phyloP scores from a whole-genome alignment of 2,797 vertebrate species.

The Bradypus variegatus region DNA sequence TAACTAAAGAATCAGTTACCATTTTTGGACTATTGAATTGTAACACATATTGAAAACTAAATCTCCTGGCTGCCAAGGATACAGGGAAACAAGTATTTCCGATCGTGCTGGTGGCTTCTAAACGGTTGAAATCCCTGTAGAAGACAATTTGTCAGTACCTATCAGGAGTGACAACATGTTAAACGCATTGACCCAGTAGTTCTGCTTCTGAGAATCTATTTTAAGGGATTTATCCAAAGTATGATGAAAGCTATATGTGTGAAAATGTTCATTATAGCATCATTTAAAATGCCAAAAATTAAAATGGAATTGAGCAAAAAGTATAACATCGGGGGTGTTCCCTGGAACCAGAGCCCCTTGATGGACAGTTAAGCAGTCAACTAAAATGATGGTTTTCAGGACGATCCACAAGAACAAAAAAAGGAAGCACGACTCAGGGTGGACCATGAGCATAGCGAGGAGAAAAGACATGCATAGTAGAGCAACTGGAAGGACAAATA shows the following conservation, averaged over 20 bases:
- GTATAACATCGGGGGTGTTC: background rate
- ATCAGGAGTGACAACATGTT: slow-evolving; percentile 30
- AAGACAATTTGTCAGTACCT: slow-evolving; percentile 42
- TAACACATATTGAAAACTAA: background rate
- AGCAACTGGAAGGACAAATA: background rate
- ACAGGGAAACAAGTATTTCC: background rate
- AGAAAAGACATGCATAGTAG: accelerated
- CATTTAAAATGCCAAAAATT: slow-evolving; percentile 45
- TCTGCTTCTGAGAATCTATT: slow-evolving; percentile 40
- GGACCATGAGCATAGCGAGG: background rate
- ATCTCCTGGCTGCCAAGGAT: background rate
- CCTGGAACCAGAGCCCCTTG: background rate
- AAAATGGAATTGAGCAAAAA: background rate
- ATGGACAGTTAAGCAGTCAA: background rate
- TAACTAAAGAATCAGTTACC: background rate
- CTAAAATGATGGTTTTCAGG: background rate
- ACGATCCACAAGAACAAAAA: background rate
- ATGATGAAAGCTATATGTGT: background rate
- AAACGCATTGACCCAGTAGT: slow-evolving; percentile 32
- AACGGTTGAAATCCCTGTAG: background rate
- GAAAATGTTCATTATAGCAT: slow-evolving; percentile 40
- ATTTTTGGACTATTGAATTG: background rate
- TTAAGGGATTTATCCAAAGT: slow-evolving; percentile 40
- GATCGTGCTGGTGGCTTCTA: slow-evolving; percentile 17
- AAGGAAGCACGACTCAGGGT: accelerated